A percentile compares a stretch with the other conserved stretches of the same genome.
phyloP scores from a whole-genome alignment of 2,113 vertebrate species.

The Gopherus flavomarginatus region DNA sequence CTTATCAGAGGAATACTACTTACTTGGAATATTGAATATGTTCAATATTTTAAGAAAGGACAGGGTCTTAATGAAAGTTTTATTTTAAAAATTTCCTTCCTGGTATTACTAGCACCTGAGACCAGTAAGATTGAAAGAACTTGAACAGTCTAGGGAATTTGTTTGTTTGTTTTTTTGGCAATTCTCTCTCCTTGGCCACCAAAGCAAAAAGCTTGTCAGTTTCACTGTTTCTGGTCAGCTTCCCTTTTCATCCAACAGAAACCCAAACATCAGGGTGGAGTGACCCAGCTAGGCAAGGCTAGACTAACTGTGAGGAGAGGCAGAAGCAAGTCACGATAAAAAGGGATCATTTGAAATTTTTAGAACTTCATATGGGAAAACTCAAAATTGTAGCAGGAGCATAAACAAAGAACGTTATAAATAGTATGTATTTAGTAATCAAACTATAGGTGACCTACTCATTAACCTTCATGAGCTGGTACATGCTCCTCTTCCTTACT shows the following conservation, averaged over 20 bases:
- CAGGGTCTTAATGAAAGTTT: not conserved
- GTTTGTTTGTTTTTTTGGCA: not conserved
- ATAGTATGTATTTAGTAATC: too few species aligned
- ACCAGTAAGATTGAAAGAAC: not conserved
- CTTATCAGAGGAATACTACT: not conserved
- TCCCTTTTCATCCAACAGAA: not conserved
- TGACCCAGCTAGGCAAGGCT: not conserved
- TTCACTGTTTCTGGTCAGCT: not conserved
- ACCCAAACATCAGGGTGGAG: not conserved
- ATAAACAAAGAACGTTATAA: too few species aligned
- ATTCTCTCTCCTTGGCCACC: not conserved
- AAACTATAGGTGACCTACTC: too few species aligned
- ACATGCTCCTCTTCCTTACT: too few species aligned
- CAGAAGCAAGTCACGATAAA: not conserved
- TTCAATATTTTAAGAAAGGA: not conserved
- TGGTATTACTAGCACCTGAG: not conserved
- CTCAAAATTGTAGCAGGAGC: too few species aligned
- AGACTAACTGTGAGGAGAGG: not conserved
- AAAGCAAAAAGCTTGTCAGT: not conserved
- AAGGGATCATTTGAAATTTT: not conserved
- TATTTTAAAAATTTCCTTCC: not conserved
- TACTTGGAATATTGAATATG: not conserved
- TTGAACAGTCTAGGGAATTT: not conserved
- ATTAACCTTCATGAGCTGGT: too few species aligned
- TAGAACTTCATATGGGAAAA: not conserved